Percentiles rank a stretch among this genome's conserved stretches.
Conservation (phyloP, 2,113 vertebrate species). For the Progne subis region DNA sequence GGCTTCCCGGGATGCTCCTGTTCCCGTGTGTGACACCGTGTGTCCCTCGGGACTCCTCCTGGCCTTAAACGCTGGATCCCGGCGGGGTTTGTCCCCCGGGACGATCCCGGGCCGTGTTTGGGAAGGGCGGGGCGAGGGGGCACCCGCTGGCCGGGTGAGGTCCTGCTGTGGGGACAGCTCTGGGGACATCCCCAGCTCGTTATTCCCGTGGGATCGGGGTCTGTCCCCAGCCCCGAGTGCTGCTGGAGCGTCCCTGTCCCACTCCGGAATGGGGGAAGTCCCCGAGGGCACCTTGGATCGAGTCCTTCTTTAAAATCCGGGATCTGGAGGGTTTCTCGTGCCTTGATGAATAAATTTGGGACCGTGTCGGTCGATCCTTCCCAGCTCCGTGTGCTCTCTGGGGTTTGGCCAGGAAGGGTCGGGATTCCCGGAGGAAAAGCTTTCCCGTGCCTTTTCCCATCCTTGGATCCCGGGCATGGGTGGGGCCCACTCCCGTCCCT, state of each 20-base stretch:
- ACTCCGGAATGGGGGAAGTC: neutral
- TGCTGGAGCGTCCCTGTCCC: fast-evolving
- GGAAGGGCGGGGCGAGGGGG: neutral
- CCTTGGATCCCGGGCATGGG: too few relatives aligned
- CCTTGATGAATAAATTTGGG: slow-evolving; percentile 67
- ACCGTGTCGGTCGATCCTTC: neutral
- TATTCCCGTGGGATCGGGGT: neutral
- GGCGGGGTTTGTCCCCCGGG: fast-evolving
- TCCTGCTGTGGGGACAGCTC: neutral
- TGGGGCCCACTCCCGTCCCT: too few relatives aligned
- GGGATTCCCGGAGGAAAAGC: neutral
- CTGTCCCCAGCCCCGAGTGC: neutral
- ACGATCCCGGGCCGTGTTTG: neutral
- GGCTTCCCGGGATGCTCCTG: neutral
- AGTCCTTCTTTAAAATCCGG: slow-evolving; percentile 42
- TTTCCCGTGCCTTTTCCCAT: neutral
- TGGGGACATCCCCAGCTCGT: fast-evolving
- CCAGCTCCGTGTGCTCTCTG: fast-evolving
- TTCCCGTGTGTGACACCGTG: neutral
- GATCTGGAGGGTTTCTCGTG: slow-evolving; percentile 32
- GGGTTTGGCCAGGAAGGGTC: fast-evolving
- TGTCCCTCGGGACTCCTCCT: neutral
- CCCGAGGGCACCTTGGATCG: neutral
- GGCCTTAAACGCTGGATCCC: neutral
- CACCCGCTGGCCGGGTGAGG: neutral